Evolutionary conservation across 2,797 vertebrate species (phyloP).

Genomic region (Columba guinea): DNA sequence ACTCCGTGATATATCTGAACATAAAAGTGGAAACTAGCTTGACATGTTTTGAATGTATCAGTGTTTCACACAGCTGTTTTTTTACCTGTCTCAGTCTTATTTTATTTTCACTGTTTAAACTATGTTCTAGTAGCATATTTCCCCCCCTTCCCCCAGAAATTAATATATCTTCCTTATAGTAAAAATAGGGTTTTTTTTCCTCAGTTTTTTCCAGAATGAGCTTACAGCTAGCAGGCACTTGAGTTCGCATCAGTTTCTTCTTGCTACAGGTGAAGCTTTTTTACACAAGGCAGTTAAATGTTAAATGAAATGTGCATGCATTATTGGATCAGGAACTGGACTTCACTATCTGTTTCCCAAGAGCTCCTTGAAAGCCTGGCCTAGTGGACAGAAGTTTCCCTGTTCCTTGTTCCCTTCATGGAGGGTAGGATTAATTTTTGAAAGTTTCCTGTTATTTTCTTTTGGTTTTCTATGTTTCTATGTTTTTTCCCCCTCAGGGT

Average conservation of each 20-base stretch:
- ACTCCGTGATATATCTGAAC: neutral
- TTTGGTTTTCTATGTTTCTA: neutral
- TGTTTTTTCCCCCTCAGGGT: too few species aligned
- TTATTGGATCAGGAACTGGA: neutral
- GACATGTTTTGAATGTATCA: neutral
- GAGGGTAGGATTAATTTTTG: neutral
- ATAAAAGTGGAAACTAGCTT: neutral
- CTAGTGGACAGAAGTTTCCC: neutral
- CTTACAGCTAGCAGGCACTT: neutral
- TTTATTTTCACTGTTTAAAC: neutral
- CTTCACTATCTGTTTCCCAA: neutral
- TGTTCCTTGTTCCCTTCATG: neutral
- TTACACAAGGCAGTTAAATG: neutral
- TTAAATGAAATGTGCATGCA: neutral
- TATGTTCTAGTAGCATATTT: neutral
- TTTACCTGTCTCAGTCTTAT: neutral
- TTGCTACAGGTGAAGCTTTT: neutral
- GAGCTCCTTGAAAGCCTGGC: neutral
- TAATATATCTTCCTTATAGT: neutral
- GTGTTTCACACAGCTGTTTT: neutral
- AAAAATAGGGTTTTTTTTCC: neutral
- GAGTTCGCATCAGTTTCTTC: neutral
- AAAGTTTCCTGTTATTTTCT: neutral
- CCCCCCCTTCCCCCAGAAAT: too few species aligned
- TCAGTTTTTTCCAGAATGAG: neutral